These are phyloP conservation scores for Molossus molossus DNA, from an alignment of 2,797 vertebrate genomes.

Conservation along the genomic window DNA sequence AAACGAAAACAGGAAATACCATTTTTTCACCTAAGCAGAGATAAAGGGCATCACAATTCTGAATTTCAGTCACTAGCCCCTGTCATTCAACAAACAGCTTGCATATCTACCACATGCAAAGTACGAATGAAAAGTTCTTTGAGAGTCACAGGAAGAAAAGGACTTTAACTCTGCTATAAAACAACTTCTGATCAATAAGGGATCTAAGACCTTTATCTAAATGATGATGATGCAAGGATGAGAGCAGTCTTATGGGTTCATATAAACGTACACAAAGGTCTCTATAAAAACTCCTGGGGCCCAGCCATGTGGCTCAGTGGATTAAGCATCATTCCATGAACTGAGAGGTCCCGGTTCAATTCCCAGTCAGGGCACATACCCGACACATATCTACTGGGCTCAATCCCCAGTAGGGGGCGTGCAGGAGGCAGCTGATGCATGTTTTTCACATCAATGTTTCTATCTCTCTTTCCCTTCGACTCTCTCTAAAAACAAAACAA, in stretches of 20 bases:
- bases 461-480: no score
- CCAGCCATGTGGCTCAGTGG: no score
- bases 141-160: conserved; percentile 46
- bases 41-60: conserved; percentile 30
- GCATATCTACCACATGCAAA: background rate
- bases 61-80: conserved; percentile 9
- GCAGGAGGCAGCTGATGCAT: no score
- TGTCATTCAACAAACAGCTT: background rate
- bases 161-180: background rate
- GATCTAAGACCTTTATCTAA: background rate
- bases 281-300: background rate
- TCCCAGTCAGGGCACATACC: no score
- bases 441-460: no score
- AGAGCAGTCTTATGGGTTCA: background rate
- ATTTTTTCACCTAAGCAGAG: background rate
- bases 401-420: no score
- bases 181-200: background rate
- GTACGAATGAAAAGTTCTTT: background rate
- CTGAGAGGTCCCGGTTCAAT: no score
- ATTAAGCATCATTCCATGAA: no score
- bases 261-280: background rate
- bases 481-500: no score
- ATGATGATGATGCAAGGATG: conserved; percentile 11
- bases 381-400: no score
- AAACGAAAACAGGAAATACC: background rate